A percentile compares a stretch with the other conserved stretches of the same genome.
phyloP scores from a whole-genome alignment of 2,797 vertebrate species.

The Lemur catta region DNA sequence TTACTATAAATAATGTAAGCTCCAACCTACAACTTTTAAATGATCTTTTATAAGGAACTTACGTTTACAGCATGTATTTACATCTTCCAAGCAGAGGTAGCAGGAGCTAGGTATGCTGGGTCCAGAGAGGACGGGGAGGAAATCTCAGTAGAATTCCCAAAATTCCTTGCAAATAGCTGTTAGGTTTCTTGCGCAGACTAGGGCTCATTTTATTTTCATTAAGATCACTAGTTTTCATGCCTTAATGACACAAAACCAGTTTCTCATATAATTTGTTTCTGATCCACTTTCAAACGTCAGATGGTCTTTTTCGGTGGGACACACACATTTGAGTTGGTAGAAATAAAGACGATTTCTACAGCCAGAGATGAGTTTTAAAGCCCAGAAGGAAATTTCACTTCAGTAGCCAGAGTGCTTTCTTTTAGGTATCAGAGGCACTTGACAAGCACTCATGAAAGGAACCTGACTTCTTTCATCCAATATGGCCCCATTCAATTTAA shows the following conservation, averaged over 20 bases:
- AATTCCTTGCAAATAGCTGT: not conserved
- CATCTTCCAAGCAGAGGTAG: not conserved
- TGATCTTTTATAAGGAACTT: not conserved
- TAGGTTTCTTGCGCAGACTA: not conserved
- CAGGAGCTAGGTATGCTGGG: not conserved
- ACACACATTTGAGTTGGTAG: not conserved
- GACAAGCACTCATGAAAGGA: not conserved
- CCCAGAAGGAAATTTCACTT: not conserved
- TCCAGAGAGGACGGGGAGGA: not conserved
- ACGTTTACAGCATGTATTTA: not conserved
- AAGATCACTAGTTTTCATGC: not conserved
- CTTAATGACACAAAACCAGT: not conserved
- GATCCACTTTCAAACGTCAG: conserved; percentile 17
- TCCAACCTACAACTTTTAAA: not conserved
- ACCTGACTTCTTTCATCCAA: not conserved
- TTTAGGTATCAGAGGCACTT: not conserved
- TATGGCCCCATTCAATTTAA: not conserved
- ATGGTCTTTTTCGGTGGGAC: not conserved
- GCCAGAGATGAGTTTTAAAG: not conserved
- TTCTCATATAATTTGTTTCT: not conserved
- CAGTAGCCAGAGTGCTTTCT: not conserved
- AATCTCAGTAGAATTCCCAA: not conserved
- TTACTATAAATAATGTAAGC: not conserved
- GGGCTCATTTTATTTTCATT: not conserved
- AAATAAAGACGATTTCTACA: not conserved